Base-by-base conservation (phyloP, 2,797 vertebrate genomes). In the Anomalospiza imberbis region DNA sequence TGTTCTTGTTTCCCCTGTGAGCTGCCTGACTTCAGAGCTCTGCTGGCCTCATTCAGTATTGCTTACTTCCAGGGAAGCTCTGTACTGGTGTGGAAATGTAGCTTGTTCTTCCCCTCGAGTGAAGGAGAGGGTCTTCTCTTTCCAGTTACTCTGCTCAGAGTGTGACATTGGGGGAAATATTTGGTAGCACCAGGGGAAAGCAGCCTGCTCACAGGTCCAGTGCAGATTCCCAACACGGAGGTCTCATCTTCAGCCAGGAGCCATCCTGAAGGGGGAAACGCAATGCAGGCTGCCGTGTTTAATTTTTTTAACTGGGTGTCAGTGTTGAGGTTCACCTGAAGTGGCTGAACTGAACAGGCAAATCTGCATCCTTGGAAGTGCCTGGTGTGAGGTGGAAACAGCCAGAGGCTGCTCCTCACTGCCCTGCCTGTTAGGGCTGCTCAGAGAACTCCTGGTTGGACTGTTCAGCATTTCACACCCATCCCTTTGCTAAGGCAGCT, bases 161-260 rank as follows among this genome's bases (percentile, higher is more conserved):
- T 12, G 32, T 47, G 12, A 17, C 14, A 1, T 0, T 26, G n/a
- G 28, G 3, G 28, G 21, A 60, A 31, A 3, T 38, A 4, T 2
- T 51, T 73, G 55, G 28, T 55, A 38, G 65, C 47, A 17, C 5
- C 24, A 32, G 26, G 15, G 42, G 26, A 65, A 53, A 68, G 53
- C 62, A 17, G 74, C 84, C 81, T 48, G 29, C 40, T 87, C 40
- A 13, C 22, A 11, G 4, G 13, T 29, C 19, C 25, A 24, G 5
- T 48, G 63, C 55, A 48, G 44, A 3, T 44, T 31, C 40, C 54
- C 76, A 6, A 2, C 2, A 8, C 2, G 3, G n/a, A 54, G 26
- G 8, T 55, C 62, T 78, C 17, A 2, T 36, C 55, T 68, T 32
- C 34, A 55, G 13, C 54, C 71, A 53, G 70, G 36, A 74, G 28